Evolutionary conservation across 1,140 invertebrate genomes (phyloP).

Genomic region (Meteorus sp.): DNA sequence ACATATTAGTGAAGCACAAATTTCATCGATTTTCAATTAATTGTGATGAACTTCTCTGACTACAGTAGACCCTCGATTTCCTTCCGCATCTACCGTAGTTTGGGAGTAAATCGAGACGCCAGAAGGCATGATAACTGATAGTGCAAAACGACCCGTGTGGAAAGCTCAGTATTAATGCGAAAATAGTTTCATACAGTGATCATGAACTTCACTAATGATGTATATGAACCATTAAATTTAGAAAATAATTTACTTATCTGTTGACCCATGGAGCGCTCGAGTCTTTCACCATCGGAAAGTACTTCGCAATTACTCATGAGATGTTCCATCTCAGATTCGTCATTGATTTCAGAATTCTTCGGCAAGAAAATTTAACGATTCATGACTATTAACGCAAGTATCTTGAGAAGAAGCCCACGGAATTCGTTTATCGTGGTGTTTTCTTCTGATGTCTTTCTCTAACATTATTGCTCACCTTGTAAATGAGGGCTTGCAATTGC

Average conservation of each 20-base stretch:
- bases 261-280: constrained; percentile 50
- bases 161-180: background rate
- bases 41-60: no score
- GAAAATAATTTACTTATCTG: constrained; percentile 47
- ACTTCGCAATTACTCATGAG: constrained; percentile 40
- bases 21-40: no score
- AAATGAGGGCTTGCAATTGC: constrained; percentile 56
- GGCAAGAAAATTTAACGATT: constrained; percentile 4
- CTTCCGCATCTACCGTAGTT: no score
- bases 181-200: constrained; percentile 10
- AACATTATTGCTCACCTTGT: constrained; percentile 45
- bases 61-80: no score
- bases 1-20: no score
- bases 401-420: background rate
- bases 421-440: no score
- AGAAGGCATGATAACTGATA: no score
- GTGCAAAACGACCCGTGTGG: constrained; percentile 1
- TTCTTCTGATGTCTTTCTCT: no score
- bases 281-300: constrained; percentile 57
- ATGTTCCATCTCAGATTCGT: constrained; percentile 44
- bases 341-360: constrained; percentile 38
- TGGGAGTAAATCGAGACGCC: no score
- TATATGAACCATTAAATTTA: background rate
- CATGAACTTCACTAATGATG: background rate
- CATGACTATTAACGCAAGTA: no score